phyloP scores from a whole-genome alignment of 2,797 vertebrate genomes.

The Cossypha heuglini region DNA sequence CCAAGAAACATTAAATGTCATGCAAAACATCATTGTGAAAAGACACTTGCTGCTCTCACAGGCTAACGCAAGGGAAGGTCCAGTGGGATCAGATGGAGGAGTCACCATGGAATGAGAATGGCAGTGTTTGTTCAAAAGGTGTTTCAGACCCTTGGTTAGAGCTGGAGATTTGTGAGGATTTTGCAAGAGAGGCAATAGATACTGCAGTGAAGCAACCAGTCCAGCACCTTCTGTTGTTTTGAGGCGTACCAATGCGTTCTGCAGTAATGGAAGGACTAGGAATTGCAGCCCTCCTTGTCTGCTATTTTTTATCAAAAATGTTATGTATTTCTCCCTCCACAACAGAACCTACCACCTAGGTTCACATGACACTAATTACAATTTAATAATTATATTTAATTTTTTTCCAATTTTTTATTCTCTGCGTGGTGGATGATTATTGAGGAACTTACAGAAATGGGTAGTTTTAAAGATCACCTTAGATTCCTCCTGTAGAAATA shows the following conservation, averaged over 20 bases:
- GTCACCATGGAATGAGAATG: neutral
- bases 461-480: neutral
- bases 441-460: neutral
- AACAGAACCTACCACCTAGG: neutral
- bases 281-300: neutral
- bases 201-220: neutral
- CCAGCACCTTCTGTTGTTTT: neutral
- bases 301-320: neutral
- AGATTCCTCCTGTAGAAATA: neutral
- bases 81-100: neutral
- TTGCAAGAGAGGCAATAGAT: neutral
- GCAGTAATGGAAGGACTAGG: neutral
- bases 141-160: neutral
- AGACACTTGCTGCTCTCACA: neutral
- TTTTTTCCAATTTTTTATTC: neutral
- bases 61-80: neutral
- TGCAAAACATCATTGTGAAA: neutral
- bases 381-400: neutral
- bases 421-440: neutral
- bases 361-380: accelerated
- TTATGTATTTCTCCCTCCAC: neutral
- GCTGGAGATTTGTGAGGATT: neutral
- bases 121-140: neutral
- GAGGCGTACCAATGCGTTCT: neutral
- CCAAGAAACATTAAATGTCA: neutral